Evolutionary conservation across 92 coral and sea anemone genomes (phyloP).

Genomic region (Siderastrea siderea): DNA sequence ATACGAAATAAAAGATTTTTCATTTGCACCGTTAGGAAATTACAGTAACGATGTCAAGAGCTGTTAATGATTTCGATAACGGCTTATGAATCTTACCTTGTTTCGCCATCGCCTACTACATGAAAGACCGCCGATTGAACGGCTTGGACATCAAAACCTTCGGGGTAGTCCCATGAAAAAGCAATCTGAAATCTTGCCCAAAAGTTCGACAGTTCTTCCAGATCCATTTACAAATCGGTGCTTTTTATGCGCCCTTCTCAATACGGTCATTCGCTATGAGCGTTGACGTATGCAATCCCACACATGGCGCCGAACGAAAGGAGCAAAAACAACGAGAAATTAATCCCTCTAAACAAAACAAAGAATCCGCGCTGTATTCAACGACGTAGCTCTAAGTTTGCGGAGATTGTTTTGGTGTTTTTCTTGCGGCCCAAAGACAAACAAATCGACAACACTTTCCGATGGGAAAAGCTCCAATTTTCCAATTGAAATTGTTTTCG

Average conservation of each 20-base stretch:
- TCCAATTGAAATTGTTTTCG: constrained; percentile 13
- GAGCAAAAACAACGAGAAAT: constrained; percentile 10
- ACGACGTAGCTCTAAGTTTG: constrained; percentile 7
- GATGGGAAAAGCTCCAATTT: constrained; percentile 16
- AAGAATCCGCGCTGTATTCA: constrained; percentile 6
- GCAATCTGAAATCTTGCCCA: constrained; percentile 95
- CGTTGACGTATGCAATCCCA: constrained; percentile 23
- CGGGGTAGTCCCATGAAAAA: constrained; percentile 94
- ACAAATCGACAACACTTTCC: constrained; percentile 19
- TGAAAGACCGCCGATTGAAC: constrained; percentile 92
- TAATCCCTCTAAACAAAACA: constrained; percentile 38
- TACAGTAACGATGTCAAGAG: neutral
- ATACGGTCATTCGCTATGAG: constrained; percentile 1
- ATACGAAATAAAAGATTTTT: neutral
- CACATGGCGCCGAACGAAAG: constrained; percentile 9
- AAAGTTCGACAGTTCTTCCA: constrained; percentile 85
- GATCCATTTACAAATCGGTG: constrained; percentile 67
- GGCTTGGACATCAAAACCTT: constrained; percentile 84
- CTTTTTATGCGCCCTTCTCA: neutral
- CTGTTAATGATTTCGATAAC: neutral
- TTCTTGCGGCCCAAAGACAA: constrained; percentile 12
- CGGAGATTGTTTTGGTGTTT: neutral
- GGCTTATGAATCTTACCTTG: constrained; percentile 50
- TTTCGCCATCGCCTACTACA: constrained; percentile 87
- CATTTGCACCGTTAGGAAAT: neutral